Evolutionary conservation across 2,888 invertebrate genomes (phyloP).

Genomic region (Craniophora ligustri): DNA sequence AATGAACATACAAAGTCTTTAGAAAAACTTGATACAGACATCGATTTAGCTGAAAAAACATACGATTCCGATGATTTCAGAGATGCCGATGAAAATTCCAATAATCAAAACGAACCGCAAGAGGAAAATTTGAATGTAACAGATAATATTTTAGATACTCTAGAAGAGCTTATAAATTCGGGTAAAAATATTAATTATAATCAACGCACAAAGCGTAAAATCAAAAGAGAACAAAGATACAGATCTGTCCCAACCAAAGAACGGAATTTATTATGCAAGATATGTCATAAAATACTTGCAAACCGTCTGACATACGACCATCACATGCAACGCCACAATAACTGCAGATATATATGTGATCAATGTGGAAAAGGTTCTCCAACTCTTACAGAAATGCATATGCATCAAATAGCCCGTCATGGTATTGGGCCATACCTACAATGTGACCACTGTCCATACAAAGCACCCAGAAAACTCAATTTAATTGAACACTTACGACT

Average conservation of each 20-base stretch:
- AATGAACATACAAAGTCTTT: not conserved
- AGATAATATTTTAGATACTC: constrained; percentile 38
- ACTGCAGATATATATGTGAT: constrained; percentile 77
- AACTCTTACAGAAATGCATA: constrained; percentile 63
- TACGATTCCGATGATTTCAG: constrained; percentile 34
- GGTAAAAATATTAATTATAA: constrained; percentile 1
- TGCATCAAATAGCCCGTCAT: constrained; percentile 73
- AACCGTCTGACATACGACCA: constrained; percentile 68
- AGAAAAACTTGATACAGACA: not conserved
- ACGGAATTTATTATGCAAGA: constrained; percentile 63
- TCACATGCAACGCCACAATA: constrained; percentile 78
- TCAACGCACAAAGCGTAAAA: constrained; percentile 5
- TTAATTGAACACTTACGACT: constrained; percentile 76
- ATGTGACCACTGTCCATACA: constrained; percentile 76
- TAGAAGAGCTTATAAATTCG: constrained; percentile 35
- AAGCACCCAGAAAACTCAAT: constrained; percentile 70
- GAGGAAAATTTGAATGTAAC: constrained; percentile 14
- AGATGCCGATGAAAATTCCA: constrained; percentile 22
- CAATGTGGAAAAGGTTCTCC: constrained; percentile 79
- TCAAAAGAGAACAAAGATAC: constrained; percentile 12
- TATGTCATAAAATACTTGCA: constrained; percentile 72
- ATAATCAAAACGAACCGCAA: not conserved
- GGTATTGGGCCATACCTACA: constrained; percentile 71
- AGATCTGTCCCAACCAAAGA: not conserved
- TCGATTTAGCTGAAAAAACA: not conserved